Base-by-base conservation (phyloP, 2,888 invertebrate genomes). In the Diaprepes abbreviatus region DNA sequence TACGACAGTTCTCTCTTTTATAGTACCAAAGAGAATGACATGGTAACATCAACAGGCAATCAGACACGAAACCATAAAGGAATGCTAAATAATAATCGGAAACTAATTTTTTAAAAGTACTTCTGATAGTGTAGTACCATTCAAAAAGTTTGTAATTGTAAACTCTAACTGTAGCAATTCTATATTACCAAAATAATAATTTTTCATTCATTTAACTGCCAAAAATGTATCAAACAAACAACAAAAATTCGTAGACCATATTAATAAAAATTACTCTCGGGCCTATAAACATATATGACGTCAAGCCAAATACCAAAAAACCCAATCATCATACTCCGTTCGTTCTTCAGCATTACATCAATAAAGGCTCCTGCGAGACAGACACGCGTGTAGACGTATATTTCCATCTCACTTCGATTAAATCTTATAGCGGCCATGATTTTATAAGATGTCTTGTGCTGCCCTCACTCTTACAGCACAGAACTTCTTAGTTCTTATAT, bases 401-500 rank as follows among this genome's bases (percentile, higher is more conserved):
- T 36, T 40, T 65, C 70, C 55, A 36, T 70, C 65, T 70, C 60
- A 52, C 57, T 70, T 59, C 40, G 38, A 59, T 65, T 59, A 68
- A 59, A 64, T 59, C 73, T 59, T 71, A 74, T 75, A 80, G 81
- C 82, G 81, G 82, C 82, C 83, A 83, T 82, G 81, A 82, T 81
- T 81, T 76, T 75, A 57, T 66, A 74, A 74, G 74, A 62, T 78
- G 65, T 35, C 60, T 31, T 75, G 78, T 80, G 79, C 77, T 79
- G 79, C 79, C 79, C 79, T 79, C 79, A 78, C 78, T 75, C 78
- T 77, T 75, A 76, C 76, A 75, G 76, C 76, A 78, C 76, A 74
- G 77, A 76, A 50, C 9, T 28, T 78, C 75, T 76, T 76, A 75
- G 74, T 74, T 76, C 52, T 55, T 63, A 69, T 58, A 64, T 40